Conservation (phyloP, 2,888 invertebrate species). For the Cephus runcator region DNA sequence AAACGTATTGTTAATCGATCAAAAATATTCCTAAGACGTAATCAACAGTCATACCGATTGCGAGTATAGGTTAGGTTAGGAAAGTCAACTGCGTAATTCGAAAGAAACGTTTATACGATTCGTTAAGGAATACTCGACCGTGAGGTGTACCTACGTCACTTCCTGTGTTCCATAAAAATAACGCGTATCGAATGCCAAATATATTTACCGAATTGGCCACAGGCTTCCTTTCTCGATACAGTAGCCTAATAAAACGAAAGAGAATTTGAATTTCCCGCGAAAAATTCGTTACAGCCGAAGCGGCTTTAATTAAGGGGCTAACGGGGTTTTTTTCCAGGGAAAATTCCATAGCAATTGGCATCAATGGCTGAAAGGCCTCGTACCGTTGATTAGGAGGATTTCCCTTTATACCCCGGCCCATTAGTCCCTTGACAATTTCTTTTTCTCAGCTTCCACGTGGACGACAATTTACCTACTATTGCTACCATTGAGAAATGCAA, state of each 20-base stretch:
- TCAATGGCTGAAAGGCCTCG: neutral
- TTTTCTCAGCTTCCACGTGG: neutral
- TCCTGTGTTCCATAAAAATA: neutral
- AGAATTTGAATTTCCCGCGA: constrained; percentile 38
- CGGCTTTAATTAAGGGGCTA: constrained; percentile 39
- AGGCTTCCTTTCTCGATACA: neutral
- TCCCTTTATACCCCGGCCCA: neutral
- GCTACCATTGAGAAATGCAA: neutral
- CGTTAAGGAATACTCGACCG: neutral
- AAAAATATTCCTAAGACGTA: neutral
- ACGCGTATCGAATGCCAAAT: neutral
- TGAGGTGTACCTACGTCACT: neutral
- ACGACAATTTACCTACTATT: neutral
- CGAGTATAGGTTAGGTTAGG: neutral
- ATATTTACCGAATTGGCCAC: neutral
- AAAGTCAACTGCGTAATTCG: neutral
- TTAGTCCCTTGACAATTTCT: neutral
- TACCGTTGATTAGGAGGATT: neutral
- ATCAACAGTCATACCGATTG: neutral
- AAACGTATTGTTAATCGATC: neutral
- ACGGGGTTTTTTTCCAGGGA: constrained; percentile 17
- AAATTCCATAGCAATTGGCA: neutral
- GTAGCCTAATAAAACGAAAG: constrained; percentile 10
- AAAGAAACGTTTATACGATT: neutral
- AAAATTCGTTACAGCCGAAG: constrained; percentile 21